Conservation (phyloP, 2,797 vertebrate genomes). For the Channa striata region DNA sequence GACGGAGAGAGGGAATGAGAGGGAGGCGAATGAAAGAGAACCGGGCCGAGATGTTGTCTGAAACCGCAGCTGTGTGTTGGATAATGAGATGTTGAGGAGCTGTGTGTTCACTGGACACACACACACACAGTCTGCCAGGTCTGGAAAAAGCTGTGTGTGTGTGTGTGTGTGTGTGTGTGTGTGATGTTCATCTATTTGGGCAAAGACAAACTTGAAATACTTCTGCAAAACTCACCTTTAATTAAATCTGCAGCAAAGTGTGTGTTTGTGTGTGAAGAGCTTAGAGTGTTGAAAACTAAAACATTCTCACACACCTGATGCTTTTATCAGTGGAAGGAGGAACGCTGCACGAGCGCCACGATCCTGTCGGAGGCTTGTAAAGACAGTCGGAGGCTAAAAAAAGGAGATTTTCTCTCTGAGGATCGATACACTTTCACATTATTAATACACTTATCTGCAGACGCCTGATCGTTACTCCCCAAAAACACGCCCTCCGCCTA, state of each 20-base stretch:
- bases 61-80: slow-evolving; percentile 14
- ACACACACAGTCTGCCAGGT: slow-evolving; percentile 4
- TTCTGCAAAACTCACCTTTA: no score
- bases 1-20: not conserved
- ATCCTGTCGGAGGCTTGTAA: slow-evolving; percentile 11
- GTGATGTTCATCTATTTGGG: not conserved
- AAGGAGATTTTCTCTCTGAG: not conserved
- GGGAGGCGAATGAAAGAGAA: slow-evolving; percentile 2
- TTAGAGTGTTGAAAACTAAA: no score
- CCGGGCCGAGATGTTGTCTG: slow-evolving; percentile 1
- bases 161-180: not conserved
- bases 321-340: not conserved
- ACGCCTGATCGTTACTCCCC: slow-evolving; percentile 24
- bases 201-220: not conserved
- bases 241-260: not conserved
- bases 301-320: not conserved
- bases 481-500: not conserved
- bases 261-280: slow-evolving; percentile 2
- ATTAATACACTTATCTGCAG: slow-evolving; percentile 44
- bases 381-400: no score
- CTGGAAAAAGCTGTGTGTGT: not conserved
- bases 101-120: not conserved
- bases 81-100: slow-evolving; percentile 8
- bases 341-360: not conserved
- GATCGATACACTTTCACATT: slow-evolving; percentile 43